Percentiles rank a stretch among this genome's conserved stretches.
These are phyloP conservation scores for Caenorhabditis sp. DNA, from an alignment of 2,888 invertebrate species.

Conservation along the genomic window DNA sequence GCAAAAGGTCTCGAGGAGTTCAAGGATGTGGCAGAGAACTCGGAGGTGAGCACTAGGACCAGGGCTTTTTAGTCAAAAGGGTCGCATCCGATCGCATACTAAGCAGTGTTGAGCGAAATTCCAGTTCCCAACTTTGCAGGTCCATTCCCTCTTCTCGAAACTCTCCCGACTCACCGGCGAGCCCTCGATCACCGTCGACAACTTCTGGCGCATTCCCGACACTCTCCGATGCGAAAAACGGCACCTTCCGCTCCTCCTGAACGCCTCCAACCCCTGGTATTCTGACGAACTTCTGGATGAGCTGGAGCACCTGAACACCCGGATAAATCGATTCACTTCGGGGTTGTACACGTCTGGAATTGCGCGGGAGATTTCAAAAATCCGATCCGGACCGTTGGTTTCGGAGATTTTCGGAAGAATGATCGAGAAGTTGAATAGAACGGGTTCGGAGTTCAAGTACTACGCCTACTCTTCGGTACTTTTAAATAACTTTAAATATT, in stretches of 20 bases:
- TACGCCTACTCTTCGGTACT: constrained; percentile 38
- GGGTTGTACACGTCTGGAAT: constrained; percentile 28
- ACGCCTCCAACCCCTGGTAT: constrained; percentile 13
- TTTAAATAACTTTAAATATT: background rate
- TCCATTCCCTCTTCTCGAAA: constrained; percentile 1
- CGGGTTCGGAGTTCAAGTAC: constrained; percentile 23
- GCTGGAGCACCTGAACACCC: constrained; percentile 15
- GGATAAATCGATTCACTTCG: constrained; percentile 42
- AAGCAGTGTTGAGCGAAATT: background rate
- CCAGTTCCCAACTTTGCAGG: constrained; percentile 14
- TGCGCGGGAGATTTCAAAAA: constrained; percentile 25
- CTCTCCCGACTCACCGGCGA: constrained; percentile 19
- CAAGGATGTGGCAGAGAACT: constrained; percentile 10
- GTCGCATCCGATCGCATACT: background rate
- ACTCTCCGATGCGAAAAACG: constrained; percentile 31
- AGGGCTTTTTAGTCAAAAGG: no score
- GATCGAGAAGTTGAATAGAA: constrained; percentile 4
- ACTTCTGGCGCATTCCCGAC: constrained; percentile 44
- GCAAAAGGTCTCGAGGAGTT: constrained; percentile 16
- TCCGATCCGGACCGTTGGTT: constrained; percentile 32
- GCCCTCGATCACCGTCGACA: constrained; percentile 5
- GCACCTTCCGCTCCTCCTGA: constrained; percentile 8
- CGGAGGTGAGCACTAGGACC: constrained; percentile 13
- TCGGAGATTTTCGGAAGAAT: constrained; percentile 23
- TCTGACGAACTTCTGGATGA: constrained; percentile 6